These are phyloP conservation scores for Aphyosemion australe DNA, from an alignment of 2,113 vertebrate species.

Conservation along the genomic window DNA sequence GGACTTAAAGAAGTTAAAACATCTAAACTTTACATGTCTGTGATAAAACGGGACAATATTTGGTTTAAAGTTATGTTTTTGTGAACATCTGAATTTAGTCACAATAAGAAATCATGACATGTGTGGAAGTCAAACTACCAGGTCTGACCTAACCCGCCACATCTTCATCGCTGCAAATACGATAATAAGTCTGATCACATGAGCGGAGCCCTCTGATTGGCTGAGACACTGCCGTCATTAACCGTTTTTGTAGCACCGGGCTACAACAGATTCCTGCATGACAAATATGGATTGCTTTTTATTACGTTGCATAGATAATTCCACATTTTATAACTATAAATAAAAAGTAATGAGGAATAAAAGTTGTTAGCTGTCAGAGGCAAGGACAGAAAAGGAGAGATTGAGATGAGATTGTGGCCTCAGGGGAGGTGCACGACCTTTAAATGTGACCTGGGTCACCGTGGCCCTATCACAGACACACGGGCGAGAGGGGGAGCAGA, in stretches of 20 bases:
- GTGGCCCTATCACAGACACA: slow-evolving; percentile 56
- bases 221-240: background rate
- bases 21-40: too few species aligned
- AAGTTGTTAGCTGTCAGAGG: slow-evolving; percentile 30
- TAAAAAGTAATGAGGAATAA: slow-evolving; percentile 13
- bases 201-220: background rate
- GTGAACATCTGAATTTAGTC: background rate
- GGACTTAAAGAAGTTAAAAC: too few species aligned
- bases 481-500: slow-evolving; percentile 6
- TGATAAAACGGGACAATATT: too few species aligned
- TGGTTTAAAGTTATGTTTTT: too few species aligned
- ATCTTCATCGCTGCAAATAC: background rate
- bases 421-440: slow-evolving; percentile 71
- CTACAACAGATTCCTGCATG: background rate
- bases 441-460: slow-evolving; percentile 80
- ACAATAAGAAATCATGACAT: background rate
- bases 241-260: background rate
- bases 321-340: background rate
- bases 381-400: slow-evolving; percentile 27
- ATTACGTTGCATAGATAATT: background rate
- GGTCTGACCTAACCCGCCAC: background rate
- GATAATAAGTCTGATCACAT: background rate
- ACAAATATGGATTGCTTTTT: background rate
- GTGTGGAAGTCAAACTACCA: background rate
- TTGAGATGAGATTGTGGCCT: slow-evolving; percentile 54